These are phyloP conservation scores for Chalcis sispes DNA, from an alignment of 2,888 invertebrate species.

Conservation along the genomic window DNA sequence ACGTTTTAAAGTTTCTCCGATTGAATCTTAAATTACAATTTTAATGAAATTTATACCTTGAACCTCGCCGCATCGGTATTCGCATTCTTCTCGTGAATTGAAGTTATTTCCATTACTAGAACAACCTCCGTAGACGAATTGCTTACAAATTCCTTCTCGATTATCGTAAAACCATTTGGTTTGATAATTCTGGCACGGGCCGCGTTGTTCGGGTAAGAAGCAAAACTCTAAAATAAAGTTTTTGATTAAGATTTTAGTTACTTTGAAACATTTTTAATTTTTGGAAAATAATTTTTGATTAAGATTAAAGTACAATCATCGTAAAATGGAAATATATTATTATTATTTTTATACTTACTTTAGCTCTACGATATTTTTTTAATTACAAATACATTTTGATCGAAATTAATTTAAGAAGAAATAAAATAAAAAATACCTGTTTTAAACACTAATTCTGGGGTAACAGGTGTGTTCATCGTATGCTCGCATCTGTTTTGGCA, in stretches of 20 bases:
- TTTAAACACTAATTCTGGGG: slow-evolving; percentile 67
- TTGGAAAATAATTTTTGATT: slow-evolving; percentile 30
- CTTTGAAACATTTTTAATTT: no score
- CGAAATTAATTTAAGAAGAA: not conserved
- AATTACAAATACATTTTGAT: no score
- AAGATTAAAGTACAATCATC: not conserved
- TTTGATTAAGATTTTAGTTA: no score
- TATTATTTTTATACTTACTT: no score
- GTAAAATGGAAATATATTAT: not conserved
- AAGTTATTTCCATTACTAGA: slow-evolving; percentile 90
- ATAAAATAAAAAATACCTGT: slow-evolving; percentile 69
- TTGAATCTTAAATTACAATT: not conserved
- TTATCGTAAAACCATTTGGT: slow-evolving; percentile 86
- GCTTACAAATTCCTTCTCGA: slow-evolving; percentile 84
- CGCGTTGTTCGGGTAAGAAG: slow-evolving; percentile 81
- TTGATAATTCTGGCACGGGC: slow-evolving; percentile 81
- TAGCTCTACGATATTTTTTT: no score
- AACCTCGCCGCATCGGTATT: slow-evolving; percentile 82
- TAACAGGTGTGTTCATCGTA: slow-evolving; percentile 74
- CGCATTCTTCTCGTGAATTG: slow-evolving; percentile 82
- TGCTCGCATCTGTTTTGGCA: slow-evolving; percentile 83
- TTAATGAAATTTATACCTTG: slow-evolving; percentile 76
- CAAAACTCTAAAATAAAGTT: slow-evolving; percentile 76
- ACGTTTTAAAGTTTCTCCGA: no score
- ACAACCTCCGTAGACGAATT: slow-evolving; percentile 90